These are phyloP conservation scores for Psittacula cyanocephala DNA, from an alignment of 2,113 vertebrate species.

Conservation along the genomic window DNA sequence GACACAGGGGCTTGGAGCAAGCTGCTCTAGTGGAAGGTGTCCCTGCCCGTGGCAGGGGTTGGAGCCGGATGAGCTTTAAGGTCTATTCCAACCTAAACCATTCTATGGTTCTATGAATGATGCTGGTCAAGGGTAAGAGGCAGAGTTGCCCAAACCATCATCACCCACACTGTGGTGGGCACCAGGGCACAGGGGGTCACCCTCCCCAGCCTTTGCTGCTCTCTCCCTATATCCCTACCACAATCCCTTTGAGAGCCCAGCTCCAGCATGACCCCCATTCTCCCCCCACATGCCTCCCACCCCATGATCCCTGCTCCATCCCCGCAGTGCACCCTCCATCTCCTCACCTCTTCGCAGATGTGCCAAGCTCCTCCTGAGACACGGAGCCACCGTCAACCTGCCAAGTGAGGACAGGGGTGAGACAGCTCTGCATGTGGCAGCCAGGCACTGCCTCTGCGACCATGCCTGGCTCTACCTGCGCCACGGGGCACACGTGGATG, in stretches of 20 bases:
- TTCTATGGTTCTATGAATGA: background rate
- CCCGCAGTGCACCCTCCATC: background rate
- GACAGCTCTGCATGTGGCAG: conserved; percentile 72
- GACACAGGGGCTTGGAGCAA: background rate
- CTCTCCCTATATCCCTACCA: background rate
- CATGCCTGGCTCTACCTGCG: conserved; percentile 75
- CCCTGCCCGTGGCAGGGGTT: background rate
- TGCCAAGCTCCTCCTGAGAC: conserved; percentile 72
- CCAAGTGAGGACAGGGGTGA: conserved; percentile 52
- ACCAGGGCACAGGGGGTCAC: background rate
- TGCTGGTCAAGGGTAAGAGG: background rate
- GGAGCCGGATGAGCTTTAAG: fast-evolving
- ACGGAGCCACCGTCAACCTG: conserved; percentile 61
- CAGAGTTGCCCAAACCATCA: background rate
- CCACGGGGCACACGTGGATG: conserved; percentile 39
- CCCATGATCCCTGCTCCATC: background rate
- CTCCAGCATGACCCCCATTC: fast-evolving
- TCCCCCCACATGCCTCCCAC: fast-evolving
- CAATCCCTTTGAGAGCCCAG: background rate
- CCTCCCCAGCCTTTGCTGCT: background rate
- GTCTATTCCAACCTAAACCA: background rate
- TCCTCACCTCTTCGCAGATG: conserved; percentile 60
- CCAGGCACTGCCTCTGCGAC: conserved; percentile 57
- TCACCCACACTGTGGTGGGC: background rate
- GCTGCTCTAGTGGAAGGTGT: background rate